Evolutionary conservation across 2,888 invertebrate species (phyloP).

Genomic region (Nomada ruficornis): DNA sequence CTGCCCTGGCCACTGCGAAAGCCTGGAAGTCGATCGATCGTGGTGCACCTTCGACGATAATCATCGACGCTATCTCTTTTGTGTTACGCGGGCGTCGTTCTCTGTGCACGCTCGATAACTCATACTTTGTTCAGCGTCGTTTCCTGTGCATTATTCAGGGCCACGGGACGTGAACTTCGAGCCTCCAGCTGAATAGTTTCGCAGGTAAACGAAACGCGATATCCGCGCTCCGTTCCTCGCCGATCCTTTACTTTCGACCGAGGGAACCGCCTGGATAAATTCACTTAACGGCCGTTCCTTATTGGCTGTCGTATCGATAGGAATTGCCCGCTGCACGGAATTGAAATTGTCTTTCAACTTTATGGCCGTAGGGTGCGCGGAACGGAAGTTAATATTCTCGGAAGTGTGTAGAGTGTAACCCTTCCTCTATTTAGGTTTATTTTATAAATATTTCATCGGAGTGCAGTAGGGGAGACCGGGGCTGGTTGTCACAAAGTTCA

Average conservation of each 20-base stretch:
- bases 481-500: no score
- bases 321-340: neutral
- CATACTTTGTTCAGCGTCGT: constrained; percentile 42
- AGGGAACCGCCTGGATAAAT: neutral
- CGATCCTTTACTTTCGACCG: neutral
- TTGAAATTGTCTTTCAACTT: neutral
- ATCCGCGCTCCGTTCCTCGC: neutral
- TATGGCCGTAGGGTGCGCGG: neutral
- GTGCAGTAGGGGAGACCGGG: no score
- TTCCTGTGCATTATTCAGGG: constrained; percentile 43
- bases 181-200: constrained; percentile 29
- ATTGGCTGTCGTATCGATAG: neutral
- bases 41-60: constrained; percentile 36
- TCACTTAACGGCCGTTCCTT: neutral
- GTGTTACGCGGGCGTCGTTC: neutral
- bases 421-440: no score
- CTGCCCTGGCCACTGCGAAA: constrained; percentile 12
- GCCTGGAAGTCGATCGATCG: constrained; percentile 34
- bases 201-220: constrained; percentile 39
- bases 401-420: no score
- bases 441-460: no score
- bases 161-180: constrained; percentile 35
- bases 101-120: constrained; percentile 26
- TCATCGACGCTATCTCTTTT: constrained; percentile 43
- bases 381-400: no score